Conservation (phyloP, 2,797 vertebrate genomes). For the Paedocypris micromegethes region DNA sequence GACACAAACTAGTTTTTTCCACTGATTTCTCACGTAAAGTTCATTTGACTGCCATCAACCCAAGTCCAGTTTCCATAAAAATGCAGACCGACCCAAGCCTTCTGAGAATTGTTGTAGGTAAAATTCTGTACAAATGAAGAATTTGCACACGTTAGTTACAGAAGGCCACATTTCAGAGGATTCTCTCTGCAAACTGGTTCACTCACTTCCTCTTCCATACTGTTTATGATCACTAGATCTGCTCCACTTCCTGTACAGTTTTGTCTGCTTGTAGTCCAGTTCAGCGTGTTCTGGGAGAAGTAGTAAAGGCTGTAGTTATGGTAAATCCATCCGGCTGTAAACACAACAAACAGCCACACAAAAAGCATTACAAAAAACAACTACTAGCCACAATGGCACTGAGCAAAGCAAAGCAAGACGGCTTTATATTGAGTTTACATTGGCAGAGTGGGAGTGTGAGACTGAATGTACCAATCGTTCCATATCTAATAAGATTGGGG, state of each 20-base stretch:
- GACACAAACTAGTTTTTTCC: too few relatives aligned
- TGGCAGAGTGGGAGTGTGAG: too few relatives aligned
- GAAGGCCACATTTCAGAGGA: too few relatives aligned
- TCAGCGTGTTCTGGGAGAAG: not conserved
- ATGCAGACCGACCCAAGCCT: not conserved
- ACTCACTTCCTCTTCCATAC: not conserved
- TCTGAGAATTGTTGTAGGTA: not conserved
- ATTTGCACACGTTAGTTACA: too few relatives aligned
- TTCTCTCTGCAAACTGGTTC: not conserved
- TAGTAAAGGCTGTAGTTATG: constrained; percentile 1
- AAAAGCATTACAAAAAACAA: not conserved
- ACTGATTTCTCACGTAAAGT: too few relatives aligned
- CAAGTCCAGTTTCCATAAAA: too few relatives aligned
- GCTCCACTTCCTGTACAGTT: not conserved
- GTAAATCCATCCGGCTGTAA: not conserved
- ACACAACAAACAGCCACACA: not conserved
- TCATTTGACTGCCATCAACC: too few relatives aligned
- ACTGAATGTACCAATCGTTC: too few relatives aligned
- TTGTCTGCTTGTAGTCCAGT: not conserved
- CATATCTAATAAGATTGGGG: too few relatives aligned
- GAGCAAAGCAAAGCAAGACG: too few relatives aligned
- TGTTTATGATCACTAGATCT: constrained; percentile 8
- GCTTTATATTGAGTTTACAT: too few relatives aligned
- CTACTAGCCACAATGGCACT: not conserved
- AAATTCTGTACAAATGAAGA: not conserved